Percentiles rank a stretch among this genome's conserved stretches.
These are phyloP conservation scores for Folsomia manolachei DNA, from an alignment of 2,888 invertebrate species.

Conservation along the genomic window DNA sequence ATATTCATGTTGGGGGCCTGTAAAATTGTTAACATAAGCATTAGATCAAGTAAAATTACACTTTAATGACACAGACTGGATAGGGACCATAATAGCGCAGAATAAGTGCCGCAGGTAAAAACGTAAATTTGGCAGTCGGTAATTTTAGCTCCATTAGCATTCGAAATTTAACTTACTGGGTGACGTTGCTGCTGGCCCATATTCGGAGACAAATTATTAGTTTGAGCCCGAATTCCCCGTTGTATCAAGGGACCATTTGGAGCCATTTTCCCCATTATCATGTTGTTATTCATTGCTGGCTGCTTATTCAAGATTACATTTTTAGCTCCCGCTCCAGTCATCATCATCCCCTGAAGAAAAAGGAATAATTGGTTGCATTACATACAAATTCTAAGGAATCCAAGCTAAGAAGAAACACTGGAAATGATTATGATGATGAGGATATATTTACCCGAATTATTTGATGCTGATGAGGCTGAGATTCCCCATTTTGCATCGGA, in stretches of 20 bases:
- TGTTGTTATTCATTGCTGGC: conserved; percentile 49
- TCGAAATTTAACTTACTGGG: conserved; percentile 40
- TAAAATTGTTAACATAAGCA: too few relatives aligned
- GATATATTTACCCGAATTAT: conserved; percentile 56
- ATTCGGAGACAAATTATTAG: conserved; percentile 39
- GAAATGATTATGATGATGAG: neutral
- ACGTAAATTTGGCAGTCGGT: neutral
- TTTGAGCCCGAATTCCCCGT: conserved; percentile 40
- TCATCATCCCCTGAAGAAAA: conserved; percentile 47
- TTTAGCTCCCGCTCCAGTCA: conserved; percentile 38
- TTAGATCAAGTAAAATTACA: neutral
- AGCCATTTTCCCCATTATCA: conserved; percentile 48
- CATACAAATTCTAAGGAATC: too few relatives aligned
- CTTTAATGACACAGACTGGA: neutral
- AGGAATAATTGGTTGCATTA: neutral
- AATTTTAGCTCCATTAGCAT: neutral
- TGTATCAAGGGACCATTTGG: conserved; percentile 48
- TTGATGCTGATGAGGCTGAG: conserved; percentile 52
- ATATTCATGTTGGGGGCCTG: conserved; percentile 37
- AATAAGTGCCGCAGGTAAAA: too few relatives aligned
- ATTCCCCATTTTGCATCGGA: conserved; percentile 50
- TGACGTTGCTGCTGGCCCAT: conserved; percentile 46
- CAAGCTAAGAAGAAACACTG: too few relatives aligned
- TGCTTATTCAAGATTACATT: conserved; percentile 47
- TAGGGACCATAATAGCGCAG: too few relatives aligned